Evolutionary conservation across 30 jellyfish, hydroid and myxozoan genomes (phyloP).

Genomic region (Aurelia coerulea): DNA sequence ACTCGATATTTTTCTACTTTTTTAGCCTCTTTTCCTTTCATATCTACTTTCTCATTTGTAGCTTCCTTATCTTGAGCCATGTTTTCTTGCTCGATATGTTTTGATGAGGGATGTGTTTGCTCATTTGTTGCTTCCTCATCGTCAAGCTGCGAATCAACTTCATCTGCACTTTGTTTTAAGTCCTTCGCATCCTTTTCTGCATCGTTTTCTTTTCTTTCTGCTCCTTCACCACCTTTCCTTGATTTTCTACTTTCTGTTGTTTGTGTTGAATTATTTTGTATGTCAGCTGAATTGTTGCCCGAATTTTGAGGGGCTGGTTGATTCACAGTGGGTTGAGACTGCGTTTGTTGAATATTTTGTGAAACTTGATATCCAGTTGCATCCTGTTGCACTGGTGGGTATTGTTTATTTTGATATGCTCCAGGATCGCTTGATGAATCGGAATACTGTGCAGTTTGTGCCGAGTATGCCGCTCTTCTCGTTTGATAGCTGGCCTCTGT

Average conservation of each 20-base stretch:
- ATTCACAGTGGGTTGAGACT: neutral
- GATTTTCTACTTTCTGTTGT: neutral
- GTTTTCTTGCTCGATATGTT: conserved; percentile 61
- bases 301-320: neutral
- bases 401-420: conserved; percentile 8
- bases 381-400: neutral
- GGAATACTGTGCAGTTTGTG: conserved; percentile 16
- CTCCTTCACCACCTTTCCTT: too few relatives aligned
- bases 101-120: conserved; percentile 57
- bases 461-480: conserved; percentile 14
- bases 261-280: conserved; percentile 6
- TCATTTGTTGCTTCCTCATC: conserved; percentile 68
- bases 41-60: neutral
- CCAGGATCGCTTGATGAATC: neutral
- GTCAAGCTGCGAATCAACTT: conserved; percentile 31
- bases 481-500: conserved; percentile 18
- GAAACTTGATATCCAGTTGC: conserved; percentile 3
- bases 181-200: conserved; percentile 30
- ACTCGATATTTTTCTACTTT: neutral
- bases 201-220: neutral
- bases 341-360: neutral
- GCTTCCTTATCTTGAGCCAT: neutral
- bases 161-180: conserved; percentile 8
- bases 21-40: neutral
- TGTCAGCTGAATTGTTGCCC: too few relatives aligned